Evolutionary conservation across 2,113 vertebrate genomes (phyloP).

Genomic region (Coryphaenoides rupestris): DNA sequence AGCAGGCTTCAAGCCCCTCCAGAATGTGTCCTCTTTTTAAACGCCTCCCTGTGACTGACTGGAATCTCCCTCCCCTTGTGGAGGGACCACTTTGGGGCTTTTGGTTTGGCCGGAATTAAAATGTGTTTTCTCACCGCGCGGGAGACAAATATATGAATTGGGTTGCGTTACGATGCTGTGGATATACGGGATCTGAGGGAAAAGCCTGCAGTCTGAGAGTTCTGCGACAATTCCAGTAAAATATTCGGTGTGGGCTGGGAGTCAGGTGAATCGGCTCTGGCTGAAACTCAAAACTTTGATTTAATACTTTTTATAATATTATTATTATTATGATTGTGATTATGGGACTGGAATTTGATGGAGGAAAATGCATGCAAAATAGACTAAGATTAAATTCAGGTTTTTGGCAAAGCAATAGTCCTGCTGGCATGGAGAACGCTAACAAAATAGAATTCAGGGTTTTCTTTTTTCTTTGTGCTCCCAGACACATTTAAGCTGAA

Average conservation of each 20-base stretch:
- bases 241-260: slow-evolving; percentile 38
- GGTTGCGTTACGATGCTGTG: slow-evolving; percentile 43
- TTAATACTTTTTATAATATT: slow-evolving; percentile 12
- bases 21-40: slow-evolving; percentile 43
- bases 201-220: slow-evolving; percentile 34
- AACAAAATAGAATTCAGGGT: slow-evolving; percentile 66
- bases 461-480: slow-evolving; percentile 53
- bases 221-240: slow-evolving; percentile 51
- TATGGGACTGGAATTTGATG: slow-evolving; percentile 54
- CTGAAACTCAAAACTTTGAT: slow-evolving; percentile 6
- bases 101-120: slow-evolving; percentile 48
- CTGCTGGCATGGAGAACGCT: slow-evolving; percentile 60
- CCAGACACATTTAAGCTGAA: slow-evolving; percentile 64
- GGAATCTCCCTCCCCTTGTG: slow-evolving; percentile 31
- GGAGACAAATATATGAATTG: slow-evolving; percentile 49
- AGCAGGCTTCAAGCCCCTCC: slow-evolving; percentile 42
- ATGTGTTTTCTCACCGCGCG: slow-evolving; percentile 48
- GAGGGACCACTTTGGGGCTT: slow-evolving; percentile 35
- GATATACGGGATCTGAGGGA: slow-evolving; percentile 46
- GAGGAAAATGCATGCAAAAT: slow-evolving; percentile 45
- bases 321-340: slow-evolving; percentile 42
- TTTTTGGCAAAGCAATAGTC: slow-evolving; percentile 57
- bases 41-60: slow-evolving; percentile 37
- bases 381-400: slow-evolving; percentile 49
- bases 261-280: slow-evolving; percentile 53